These are phyloP conservation scores for Mactra quadrangularis DNA, from an alignment of 1,140 invertebrate species.

Conservation along the genomic window DNA sequence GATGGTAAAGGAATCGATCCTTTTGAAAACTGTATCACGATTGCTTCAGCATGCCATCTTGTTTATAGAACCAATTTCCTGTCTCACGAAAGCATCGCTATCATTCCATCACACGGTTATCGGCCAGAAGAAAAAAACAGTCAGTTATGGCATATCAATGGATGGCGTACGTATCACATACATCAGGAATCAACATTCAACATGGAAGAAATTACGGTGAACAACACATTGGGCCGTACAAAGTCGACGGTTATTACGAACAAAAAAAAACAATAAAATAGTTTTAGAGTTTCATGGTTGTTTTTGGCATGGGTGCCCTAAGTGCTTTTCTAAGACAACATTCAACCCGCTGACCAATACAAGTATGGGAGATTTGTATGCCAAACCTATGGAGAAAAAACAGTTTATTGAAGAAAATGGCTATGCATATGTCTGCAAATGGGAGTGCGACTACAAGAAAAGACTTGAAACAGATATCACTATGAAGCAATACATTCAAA, in stretches of 20 bases:
- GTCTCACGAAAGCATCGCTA: background rate
- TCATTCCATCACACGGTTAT: conserved; percentile 30
- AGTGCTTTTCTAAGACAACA: conserved; percentile 32
- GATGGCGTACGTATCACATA: conserved; percentile 17
- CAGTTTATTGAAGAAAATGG: conserved; percentile 20
- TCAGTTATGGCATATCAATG: conserved; percentile 3
- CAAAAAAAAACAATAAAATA: conserved; percentile 1
- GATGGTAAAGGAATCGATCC: conserved; percentile 35
- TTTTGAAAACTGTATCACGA: conserved; percentile 30
- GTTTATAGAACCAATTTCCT: conserved; percentile 41
- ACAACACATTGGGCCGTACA: conserved; percentile 16
- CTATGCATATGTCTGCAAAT: conserved; percentile 9
- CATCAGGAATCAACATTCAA: conserved; percentile 34
- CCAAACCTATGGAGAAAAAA: conserved; percentile 24
- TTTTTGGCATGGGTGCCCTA: conserved; percentile 65
- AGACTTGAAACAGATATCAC: background rate
- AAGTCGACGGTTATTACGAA: conserved; percentile 45
- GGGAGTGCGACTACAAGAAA: conserved; percentile 25
- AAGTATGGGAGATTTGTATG: conserved; percentile 51
- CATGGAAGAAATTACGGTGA: conserved; percentile 49
- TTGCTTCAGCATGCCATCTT: conserved; percentile 12
- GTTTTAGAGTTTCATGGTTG: conserved; percentile 64
- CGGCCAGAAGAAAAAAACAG: background rate
- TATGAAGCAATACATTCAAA: conserved; percentile 2
- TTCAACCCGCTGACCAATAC: conserved; percentile 6